These are phyloP conservation scores for Gerris buenoi DNA, from an alignment of 1,140 invertebrate genomes.

Conservation along the genomic window DNA sequence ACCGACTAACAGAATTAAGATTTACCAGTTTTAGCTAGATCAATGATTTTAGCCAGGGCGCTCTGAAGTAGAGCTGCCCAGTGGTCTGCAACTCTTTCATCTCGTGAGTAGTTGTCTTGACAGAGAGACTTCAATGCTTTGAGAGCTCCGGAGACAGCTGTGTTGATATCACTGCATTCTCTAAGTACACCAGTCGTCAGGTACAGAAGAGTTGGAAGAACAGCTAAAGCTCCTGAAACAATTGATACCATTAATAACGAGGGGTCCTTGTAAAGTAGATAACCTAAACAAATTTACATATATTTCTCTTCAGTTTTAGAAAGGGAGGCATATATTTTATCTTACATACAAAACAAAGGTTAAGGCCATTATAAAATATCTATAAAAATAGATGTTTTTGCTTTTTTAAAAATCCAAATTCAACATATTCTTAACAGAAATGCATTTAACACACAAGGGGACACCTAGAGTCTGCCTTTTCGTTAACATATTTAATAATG, in stretches of 20 bases:
- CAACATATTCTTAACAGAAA: no score
- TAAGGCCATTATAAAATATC: no score
- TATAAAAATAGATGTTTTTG: no score
- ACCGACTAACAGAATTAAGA: no score
- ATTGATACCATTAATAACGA: no score
- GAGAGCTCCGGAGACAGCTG: slow-evolving; percentile 47
- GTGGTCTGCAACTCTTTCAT: slow-evolving; percentile 41
- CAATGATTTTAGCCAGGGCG: slow-evolving; percentile 71
- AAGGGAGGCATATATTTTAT: background rate
- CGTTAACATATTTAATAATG: no score
- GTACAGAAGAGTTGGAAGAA: slow-evolving; percentile 85
- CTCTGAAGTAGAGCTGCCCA: slow-evolving; percentile 73
- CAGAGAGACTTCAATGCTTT: slow-evolving; percentile 44
- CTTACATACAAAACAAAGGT: no score
- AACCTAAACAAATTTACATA: slow-evolving; percentile 4
- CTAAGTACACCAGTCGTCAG: slow-evolving; percentile 75
- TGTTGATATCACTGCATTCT: slow-evolving; percentile 43
- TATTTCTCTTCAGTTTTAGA: background rate
- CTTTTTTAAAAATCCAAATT: no score
- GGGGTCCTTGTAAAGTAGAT: no score
- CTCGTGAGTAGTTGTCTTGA: slow-evolving; percentile 44
- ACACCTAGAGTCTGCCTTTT: no score
- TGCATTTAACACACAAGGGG: no score
- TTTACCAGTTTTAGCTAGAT: slow-evolving; percentile 70
- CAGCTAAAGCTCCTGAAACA: slow-evolving; percentile 56